These are phyloP conservation scores for Rattus rattus DNA, from an alignment of 2,113 vertebrate genomes.

Conservation along the genomic window DNA sequence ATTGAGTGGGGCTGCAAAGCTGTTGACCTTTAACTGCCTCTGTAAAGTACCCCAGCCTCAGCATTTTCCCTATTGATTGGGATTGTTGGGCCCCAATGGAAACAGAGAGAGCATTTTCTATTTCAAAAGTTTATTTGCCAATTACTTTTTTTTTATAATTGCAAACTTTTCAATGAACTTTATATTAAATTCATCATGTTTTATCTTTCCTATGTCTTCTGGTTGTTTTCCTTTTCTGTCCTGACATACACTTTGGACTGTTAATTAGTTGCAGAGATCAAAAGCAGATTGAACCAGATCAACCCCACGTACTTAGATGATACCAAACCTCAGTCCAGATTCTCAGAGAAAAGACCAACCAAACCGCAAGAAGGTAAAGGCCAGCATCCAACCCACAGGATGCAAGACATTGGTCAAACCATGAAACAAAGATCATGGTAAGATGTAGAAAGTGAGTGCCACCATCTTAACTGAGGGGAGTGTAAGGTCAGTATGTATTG, in stretches of 20 bases:
- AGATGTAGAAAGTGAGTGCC: not conserved
- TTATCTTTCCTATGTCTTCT: not conserved
- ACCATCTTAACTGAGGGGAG: too few species aligned
- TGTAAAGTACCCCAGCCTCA: not conserved
- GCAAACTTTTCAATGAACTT: not conserved
- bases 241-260: not conserved
- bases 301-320: not conserved
- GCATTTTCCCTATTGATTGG: not conserved
- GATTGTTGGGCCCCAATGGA: not conserved
- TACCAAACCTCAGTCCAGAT: not conserved
- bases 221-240: not conserved
- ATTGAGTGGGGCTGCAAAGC: not conserved
- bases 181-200: not conserved
- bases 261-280: not conserved
- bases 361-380: not conserved
- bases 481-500: not conserved
- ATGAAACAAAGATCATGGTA: too few species aligned
- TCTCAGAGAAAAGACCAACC: not conserved
- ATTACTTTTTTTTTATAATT: not conserved
- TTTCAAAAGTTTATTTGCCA: not conserved
- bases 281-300: not conserved
- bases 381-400: not conserved
- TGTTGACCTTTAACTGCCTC: not conserved
- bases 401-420: not conserved
- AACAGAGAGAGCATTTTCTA: not conserved